phyloP scores from a whole-genome alignment of 2,888 invertebrate genomes.

The Eupeodes luniger region DNA sequence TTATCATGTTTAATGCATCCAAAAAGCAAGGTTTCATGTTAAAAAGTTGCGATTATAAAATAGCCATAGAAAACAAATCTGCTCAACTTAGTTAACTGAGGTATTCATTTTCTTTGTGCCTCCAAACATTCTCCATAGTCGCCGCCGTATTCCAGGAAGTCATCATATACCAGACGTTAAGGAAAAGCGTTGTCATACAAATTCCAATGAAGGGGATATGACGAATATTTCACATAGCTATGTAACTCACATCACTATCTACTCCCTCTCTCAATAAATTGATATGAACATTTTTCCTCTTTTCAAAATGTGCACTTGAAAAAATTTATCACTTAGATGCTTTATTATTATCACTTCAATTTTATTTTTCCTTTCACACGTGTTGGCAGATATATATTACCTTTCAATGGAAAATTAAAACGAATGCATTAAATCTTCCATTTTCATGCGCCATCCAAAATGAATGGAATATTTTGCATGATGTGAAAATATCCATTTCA shows the following conservation, averaged over 20 bases:
- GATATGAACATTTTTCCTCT: neutral
- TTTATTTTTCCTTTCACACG: neutral
- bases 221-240: neutral
- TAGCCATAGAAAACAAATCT: too few species aligned
- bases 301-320: slow-evolving; percentile 3
- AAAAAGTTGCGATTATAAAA: too few species aligned
- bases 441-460: neutral
- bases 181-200: too few species aligned
- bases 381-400: slow-evolving; percentile 14
- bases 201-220: neutral
- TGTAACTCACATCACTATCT: neutral
- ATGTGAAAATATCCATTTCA: slow-evolving; percentile 24
- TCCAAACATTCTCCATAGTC: too few species aligned
- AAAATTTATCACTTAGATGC: slow-evolving; percentile 13
- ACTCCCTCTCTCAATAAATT: neutral
- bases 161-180: too few species aligned
- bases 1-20: too few species aligned
- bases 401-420: slow-evolving; percentile 34
- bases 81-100: too few species aligned
- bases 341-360: too few species aligned
- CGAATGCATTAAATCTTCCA: slow-evolving; percentile 32
- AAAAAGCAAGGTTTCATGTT: too few species aligned
- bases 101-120: too few species aligned
- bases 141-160: too few species aligned
- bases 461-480: slow-evolving; percentile 32